Evolutionary conservation across 2,888 invertebrate species (phyloP).

Genomic region (Sialis fuliginosa): DNA sequence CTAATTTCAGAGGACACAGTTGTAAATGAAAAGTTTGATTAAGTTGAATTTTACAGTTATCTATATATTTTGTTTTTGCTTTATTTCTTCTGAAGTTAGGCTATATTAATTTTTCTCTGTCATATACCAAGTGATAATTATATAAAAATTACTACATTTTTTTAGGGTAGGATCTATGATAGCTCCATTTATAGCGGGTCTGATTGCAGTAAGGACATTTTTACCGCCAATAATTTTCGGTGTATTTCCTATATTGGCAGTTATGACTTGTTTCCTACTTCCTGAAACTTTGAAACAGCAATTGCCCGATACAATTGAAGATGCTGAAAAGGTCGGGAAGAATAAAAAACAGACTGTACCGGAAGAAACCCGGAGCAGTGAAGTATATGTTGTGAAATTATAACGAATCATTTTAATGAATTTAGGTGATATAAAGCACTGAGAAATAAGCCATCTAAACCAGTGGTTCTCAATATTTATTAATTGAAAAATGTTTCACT

Average conservation of each 20-base stretch:
- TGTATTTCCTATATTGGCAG: conserved; percentile 39
- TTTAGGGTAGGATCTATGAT: conserved; percentile 62
- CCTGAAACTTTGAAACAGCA: conserved; percentile 54
- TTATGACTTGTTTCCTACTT: conserved; percentile 37
- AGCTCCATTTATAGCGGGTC: conserved; percentile 53
- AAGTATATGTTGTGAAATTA: too few species aligned
- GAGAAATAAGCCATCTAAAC: too few species aligned
- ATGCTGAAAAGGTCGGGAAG: conserved; percentile 31
- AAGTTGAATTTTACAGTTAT: too few species aligned
- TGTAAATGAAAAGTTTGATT: too few species aligned
- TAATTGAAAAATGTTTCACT: too few species aligned
- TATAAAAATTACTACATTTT: conserved; percentile 61
- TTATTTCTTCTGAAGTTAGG: background rate
- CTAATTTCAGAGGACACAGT: conserved; percentile 16
- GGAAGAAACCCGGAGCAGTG: too few species aligned
- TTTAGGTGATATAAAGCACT: too few species aligned
- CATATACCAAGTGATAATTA: conserved; percentile 59
- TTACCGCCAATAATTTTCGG: conserved; percentile 56
- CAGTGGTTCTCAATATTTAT: too few species aligned
- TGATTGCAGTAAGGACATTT: conserved; percentile 31
- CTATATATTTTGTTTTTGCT: background rate
- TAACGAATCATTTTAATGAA: too few species aligned
- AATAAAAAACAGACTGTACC: too few species aligned
- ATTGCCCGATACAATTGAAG: conserved; percentile 56
- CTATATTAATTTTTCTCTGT: conserved; percentile 47